These are phyloP conservation scores for Ceramica pisi DNA, from an alignment of 2,888 invertebrate genomes.

Conservation along the genomic window DNA sequence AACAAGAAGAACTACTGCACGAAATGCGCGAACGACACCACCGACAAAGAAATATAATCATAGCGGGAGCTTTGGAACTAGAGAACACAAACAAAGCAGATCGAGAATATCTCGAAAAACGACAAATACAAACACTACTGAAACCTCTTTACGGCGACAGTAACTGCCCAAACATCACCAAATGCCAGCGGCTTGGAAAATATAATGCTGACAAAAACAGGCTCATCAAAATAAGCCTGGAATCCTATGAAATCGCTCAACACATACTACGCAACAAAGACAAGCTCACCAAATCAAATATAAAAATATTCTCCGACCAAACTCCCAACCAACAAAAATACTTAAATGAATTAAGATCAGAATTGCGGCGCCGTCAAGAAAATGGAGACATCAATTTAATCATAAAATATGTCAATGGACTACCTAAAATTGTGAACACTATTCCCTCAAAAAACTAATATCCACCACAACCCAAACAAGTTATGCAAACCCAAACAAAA, in stretches of 20 bases:
- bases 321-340: background rate
- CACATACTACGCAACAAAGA: too few species aligned
- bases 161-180: background rate
- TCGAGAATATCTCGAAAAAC: too few species aligned
- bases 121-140: background rate
- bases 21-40: too few species aligned
- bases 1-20: too few species aligned
- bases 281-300: too few species aligned
- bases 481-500: background rate
- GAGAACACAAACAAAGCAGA: too few species aligned
- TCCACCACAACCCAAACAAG: background rate
- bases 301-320: background rate
- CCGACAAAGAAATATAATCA: too few species aligned
- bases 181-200: too few species aligned
- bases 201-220: too few species aligned
- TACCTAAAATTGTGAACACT: background rate
- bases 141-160: background rate
- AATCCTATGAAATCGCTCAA: too few species aligned
- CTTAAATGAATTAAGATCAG: background rate
- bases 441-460: background rate
- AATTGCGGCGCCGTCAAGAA: background rate
- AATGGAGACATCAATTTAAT: background rate
- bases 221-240: too few species aligned
- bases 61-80: too few species aligned
- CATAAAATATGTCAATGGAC: background rate